Evolutionary conservation across 2,113 vertebrate species (phyloP).

Genomic region (Oreocharis arfaki): DNA sequence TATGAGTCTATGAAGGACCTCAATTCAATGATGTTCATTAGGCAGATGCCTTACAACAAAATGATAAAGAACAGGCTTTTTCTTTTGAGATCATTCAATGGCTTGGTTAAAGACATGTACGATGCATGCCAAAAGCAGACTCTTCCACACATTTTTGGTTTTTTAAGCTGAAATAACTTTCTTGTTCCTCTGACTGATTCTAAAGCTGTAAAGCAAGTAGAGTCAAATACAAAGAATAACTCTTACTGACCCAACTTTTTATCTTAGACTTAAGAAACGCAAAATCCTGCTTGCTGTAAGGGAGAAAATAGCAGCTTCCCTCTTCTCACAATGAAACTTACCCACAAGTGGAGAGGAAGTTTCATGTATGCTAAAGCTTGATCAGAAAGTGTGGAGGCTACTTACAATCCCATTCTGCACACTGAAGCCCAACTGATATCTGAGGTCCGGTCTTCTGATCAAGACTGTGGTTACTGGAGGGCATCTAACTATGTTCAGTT

Average conservation of each 20-base stretch:
- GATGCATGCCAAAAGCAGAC: not conserved
- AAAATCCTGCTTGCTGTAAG: not conserved
- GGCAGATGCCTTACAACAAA: not conserved
- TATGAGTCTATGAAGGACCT: not conserved
- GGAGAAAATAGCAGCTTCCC: not conserved
- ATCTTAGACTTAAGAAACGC: not conserved
- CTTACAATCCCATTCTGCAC: conserved; percentile 97
- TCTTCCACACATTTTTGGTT: not conserved
- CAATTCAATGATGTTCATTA: not conserved
- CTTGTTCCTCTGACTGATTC: not conserved
- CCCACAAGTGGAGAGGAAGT: not conserved
- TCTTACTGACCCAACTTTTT: not conserved
- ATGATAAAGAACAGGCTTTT: not conserved
- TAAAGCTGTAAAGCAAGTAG: not conserved
- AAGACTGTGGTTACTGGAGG: conserved; percentile 95
- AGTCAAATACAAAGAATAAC: not conserved
- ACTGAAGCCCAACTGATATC: conserved; percentile 96
- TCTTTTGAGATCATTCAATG: not conserved
- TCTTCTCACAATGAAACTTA: not conserved
- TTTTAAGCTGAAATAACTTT: not conserved
- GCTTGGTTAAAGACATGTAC: not conserved
- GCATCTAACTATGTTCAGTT: conserved; percentile 94
- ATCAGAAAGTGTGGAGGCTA: not conserved
- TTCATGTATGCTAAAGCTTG: not conserved
- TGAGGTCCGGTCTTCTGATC: conserved; percentile 91